Base-by-base conservation (phyloP, 2,113 vertebrate genomes). In the Nycticorax nycticorax region DNA sequence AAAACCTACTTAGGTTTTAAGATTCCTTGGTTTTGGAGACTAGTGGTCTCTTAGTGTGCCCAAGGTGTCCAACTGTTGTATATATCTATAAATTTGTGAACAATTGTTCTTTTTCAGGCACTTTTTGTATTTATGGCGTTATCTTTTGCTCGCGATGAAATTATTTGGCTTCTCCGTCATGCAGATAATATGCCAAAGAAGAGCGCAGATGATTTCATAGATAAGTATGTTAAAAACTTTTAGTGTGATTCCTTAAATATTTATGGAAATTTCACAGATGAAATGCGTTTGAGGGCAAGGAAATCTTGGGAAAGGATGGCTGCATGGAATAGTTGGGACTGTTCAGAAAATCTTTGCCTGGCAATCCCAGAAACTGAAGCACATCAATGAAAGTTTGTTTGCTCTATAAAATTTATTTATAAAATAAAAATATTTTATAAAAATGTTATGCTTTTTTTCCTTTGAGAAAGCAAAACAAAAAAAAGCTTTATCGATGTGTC, bases 101-200 rank as follows among this genome's bases (percentile, higher is more conserved):
- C 18, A 16, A 66, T 52, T 96, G 85, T 32, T 75, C 30, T 89
- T 95, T 92, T 95, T 55, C 74, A 99, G 99, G 99, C 99, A 26
- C 98, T 99, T 86, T 99, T 99, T 97, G 99, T 99, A 69, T 99
- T 99, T 97, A 99, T 99, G 99, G 99, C 99, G 6, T 97, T 99
- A 86, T 99, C 99, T 7, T 99, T 99, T 88, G 99, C 99, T 92
- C 99, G 99, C 20, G 99, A 99, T 97, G 99, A 99, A 98, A 99
- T 99, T 96, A 99, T 99, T 95, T 99, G 99, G 99, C 98, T 99
- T 19, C 99, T 99, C 82, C 98, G 99, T 93, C 99, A 99, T 43
- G 99, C 99, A 18, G 99, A 99, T 97, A 99, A 99, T 93, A 99
- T 99, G 98, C 99, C 99, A 95, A 99, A 99, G 98, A 99, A 99